Evolutionary conservation across 2,113 vertebrate genomes (phyloP).

Genomic region (Numenius arquata): DNA sequence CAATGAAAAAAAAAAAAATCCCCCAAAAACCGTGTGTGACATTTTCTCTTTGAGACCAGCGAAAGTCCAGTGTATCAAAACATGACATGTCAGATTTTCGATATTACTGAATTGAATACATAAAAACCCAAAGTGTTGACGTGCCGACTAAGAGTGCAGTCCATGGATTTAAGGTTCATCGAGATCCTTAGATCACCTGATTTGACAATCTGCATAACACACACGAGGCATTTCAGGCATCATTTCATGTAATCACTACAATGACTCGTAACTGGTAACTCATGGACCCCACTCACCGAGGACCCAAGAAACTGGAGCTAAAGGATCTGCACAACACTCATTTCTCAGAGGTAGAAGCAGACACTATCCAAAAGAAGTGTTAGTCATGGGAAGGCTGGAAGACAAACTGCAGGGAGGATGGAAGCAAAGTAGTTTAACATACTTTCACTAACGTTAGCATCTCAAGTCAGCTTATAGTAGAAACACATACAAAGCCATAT

Average conservation of each 20-base stretch:
- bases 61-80: constrained; percentile 12
- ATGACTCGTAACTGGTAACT: background rate
- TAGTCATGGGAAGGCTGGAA: background rate
- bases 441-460: background rate
- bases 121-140: background rate
- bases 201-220: background rate
- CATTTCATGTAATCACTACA: background rate
- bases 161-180: background rate
- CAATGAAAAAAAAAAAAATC: background rate
- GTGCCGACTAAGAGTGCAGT: background rate
- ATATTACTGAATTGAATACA: background rate
- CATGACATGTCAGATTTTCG: background rate
- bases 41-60: constrained; percentile 21
- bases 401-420: background rate
- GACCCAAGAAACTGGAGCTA: background rate
- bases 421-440: background rate
- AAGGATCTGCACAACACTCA: background rate
- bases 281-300: background rate
- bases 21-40: background rate
- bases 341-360: background rate
- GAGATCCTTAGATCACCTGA: background rate
- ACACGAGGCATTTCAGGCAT: background rate
- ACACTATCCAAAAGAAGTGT: background rate
- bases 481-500: background rate
- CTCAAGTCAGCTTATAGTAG: background rate